phyloP scores from a whole-genome alignment of 1,140 invertebrate species.

The Drosophila novamexicana region DNA sequence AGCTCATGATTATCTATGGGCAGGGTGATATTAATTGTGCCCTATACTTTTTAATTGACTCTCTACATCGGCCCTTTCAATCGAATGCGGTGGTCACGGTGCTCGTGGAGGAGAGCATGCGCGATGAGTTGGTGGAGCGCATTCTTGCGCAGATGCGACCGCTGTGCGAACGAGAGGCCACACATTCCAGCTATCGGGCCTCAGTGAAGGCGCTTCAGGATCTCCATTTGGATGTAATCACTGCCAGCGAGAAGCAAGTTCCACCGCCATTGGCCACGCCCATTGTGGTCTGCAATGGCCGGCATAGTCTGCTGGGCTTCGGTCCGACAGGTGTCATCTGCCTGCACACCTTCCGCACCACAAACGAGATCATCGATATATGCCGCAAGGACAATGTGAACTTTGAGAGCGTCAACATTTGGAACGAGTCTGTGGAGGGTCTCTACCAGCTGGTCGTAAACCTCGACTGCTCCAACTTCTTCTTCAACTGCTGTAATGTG shows the following conservation, averaged over 20 bases:
- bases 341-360: constrained; percentile 54
- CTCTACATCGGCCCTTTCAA: constrained; percentile 50
- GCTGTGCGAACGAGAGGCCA: not conserved
- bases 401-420: constrained; percentile 44
- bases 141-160: constrained; percentile 31
- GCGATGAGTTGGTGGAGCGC: constrained; percentile 39
- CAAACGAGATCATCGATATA: constrained; percentile 48
- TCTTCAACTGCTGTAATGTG: constrained; percentile 64
- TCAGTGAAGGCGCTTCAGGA: not conserved
- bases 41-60: constrained; percentile 51
- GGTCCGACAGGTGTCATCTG: constrained; percentile 44
- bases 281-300: constrained; percentile 48
- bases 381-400: constrained; percentile 33
- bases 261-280: constrained; percentile 7
- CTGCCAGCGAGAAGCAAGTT: not conserved
- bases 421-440: constrained; percentile 60
- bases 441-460: constrained; percentile 63
- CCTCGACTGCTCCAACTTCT: constrained; percentile 39
- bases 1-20: constrained; percentile 62
- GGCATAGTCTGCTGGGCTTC: constrained; percentile 35
- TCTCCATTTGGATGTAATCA: constrained; percentile 41
- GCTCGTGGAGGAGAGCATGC: constrained; percentile 54
- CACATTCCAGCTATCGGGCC: constrained; percentile 18
- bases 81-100: constrained; percentile 41
- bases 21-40: constrained; percentile 65